Conservation (phyloP, 2,797 vertebrate species). For the Hirundo rustica region DNA sequence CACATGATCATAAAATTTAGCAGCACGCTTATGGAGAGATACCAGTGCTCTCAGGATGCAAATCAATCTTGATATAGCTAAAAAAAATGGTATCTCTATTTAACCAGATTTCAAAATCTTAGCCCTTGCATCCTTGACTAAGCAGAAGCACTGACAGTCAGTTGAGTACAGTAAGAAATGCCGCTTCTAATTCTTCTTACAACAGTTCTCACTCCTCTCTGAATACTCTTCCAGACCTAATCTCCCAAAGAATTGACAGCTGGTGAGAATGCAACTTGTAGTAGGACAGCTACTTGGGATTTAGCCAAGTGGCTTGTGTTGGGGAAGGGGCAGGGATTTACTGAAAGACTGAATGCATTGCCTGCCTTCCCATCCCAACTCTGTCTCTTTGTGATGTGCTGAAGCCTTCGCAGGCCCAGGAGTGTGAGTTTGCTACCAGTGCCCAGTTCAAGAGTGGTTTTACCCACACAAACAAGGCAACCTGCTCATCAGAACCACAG, state of each 20-base stretch:
- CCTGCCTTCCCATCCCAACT: not conserved
- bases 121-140: constrained; percentile 37
- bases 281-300: constrained; percentile 2
- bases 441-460: not conserved
- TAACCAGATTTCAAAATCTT: constrained; percentile 10
- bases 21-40: not conserved
- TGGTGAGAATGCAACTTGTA: constrained; percentile 18
- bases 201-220: constrained; percentile 18
- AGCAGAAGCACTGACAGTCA: constrained; percentile 3
- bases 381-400: not conserved
- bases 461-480: not conserved
- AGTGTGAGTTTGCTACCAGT: not conserved
- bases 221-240: constrained; percentile 4
- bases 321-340: not conserved
- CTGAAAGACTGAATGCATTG: not conserved
- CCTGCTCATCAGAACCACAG: not conserved
- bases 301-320: not conserved
- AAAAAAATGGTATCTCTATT: constrained; percentile 12
- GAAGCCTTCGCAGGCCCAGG: not conserved
- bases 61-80: constrained; percentile 1
- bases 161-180: constrained; percentile 11
- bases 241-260: constrained; percentile 17
- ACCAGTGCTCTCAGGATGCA: not conserved
- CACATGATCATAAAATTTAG: not conserved
- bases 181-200: constrained; percentile 7